A percentile compares a stretch with the other conserved stretches of the same genome.
These are phyloP conservation scores for Merops nubicus DNA, from an alignment of 2,113 vertebrate species.

Conservation along the genomic window DNA sequence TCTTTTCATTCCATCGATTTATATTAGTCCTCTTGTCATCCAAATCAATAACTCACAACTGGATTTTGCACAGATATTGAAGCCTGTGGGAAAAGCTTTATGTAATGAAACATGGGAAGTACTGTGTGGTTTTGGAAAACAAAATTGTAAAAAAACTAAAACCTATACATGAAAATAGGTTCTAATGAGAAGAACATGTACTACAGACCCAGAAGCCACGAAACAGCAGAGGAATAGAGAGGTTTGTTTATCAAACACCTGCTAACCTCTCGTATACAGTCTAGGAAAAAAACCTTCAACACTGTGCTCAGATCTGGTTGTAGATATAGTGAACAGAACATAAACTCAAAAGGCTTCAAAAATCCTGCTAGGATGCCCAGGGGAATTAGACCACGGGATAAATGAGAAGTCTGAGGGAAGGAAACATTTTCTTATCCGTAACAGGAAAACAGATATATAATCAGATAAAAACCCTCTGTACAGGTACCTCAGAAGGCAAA, in stretches of 20 bases:
- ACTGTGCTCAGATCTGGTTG: not conserved
- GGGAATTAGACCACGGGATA: not conserved
- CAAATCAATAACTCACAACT: not conserved
- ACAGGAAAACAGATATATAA: not conserved
- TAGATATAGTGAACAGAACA: not conserved
- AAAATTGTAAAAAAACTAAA: not conserved
- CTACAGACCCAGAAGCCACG: not conserved
- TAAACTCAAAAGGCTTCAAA: not conserved
- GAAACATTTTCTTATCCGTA: not conserved
- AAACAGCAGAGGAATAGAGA: not conserved
- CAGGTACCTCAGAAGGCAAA: not conserved
- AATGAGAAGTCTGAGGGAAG: not conserved
- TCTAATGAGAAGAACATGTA: not conserved
- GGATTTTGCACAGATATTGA: not conserved
- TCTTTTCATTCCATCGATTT: not conserved
- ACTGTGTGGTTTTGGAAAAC: not conserved
- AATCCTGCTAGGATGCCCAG: rapidly evolving
- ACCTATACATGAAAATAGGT: rapidly evolving
- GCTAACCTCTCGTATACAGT: not conserved
- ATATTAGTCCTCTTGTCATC: not conserved
- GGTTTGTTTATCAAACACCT: not conserved
- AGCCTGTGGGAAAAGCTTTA: not conserved
- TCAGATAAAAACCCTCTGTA: not conserved
- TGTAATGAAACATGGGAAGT: not conserved
- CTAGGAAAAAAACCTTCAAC: not conserved